phyloP scores from a whole-genome alignment of 2,113 vertebrate genomes.

The Dromiciops gliroides region DNA sequence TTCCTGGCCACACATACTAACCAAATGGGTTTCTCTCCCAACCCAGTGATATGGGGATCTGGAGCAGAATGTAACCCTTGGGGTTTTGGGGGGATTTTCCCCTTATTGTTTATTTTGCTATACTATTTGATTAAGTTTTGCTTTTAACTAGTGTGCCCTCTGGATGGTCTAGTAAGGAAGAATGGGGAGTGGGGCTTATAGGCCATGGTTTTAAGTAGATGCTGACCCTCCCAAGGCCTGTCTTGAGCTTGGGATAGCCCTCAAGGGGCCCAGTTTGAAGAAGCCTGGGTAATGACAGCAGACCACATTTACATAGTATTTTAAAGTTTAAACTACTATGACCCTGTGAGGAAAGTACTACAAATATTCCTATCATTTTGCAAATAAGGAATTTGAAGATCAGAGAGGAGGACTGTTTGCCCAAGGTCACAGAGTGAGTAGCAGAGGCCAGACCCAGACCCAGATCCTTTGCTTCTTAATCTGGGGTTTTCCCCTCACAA shows the following conservation, averaged over 20 bases:
- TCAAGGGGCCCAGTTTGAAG: background rate
- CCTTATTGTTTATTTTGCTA: background rate
- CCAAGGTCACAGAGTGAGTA: background rate
- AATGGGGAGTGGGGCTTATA: background rate
- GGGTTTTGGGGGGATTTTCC: background rate
- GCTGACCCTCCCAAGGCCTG: background rate
- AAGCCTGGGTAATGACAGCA: background rate
- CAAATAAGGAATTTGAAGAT: background rate
- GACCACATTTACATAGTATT: background rate
- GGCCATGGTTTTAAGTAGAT: background rate
- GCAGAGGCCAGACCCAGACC: background rate
- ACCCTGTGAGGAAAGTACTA: background rate
- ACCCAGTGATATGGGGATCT: background rate
- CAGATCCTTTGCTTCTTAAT: background rate
- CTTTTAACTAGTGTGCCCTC: background rate
- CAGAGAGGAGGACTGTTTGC: background rate
- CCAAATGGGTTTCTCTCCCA: background rate
- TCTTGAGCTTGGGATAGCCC: background rate
- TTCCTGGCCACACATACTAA: background rate
- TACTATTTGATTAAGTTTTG: background rate
- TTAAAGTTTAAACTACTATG: background rate
- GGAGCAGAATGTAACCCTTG: background rate
- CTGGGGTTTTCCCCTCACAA: background rate
- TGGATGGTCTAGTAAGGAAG: background rate
- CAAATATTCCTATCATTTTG: background rate